Evolutionary conservation across 2,113 vertebrate species (phyloP).

Genomic region (Paradisaea rubra): DNA sequence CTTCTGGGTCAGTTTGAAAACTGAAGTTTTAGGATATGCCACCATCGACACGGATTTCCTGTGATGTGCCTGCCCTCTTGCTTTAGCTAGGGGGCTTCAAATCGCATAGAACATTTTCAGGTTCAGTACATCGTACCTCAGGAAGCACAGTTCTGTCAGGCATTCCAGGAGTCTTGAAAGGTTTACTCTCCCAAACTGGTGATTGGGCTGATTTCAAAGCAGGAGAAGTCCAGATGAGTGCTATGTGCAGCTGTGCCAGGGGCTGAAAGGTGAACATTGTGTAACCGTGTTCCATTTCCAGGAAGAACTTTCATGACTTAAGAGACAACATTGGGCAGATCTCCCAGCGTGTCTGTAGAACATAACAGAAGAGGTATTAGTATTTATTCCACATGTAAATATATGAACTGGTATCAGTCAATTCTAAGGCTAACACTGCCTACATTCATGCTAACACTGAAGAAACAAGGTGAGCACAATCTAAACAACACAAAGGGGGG

Average conservation of each 20-base stretch:
- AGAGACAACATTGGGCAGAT: not conserved
- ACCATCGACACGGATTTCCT: constrained; percentile 67
- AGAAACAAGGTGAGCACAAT: not conserved
- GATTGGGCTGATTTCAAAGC: constrained; percentile 73
- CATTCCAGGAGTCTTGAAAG: constrained; percentile 79
- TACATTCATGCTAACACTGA: not conserved
- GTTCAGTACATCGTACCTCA: constrained; percentile 70
- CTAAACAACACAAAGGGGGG: not conserved
- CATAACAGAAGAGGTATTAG: not conserved
- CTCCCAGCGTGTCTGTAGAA: not conserved
- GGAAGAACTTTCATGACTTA: constrained; percentile 61
- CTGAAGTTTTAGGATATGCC: constrained; percentile 77
- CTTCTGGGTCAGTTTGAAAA: constrained; percentile 74
- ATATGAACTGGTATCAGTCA: not conserved
- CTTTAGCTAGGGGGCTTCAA: constrained; percentile 72
- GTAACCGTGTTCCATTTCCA: constrained; percentile 16
- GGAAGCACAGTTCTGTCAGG: constrained; percentile 71
- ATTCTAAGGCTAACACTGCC: not conserved
- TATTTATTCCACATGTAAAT: not conserved
- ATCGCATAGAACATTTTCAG: constrained; percentile 73
- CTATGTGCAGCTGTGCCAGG: constrained; percentile 33
- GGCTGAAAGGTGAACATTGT: not conserved
- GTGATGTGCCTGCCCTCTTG: constrained; percentile 73
- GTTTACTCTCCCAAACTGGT: constrained; percentile 72
- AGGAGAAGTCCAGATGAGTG: constrained; percentile 64